Percentiles rank a stretch among this genome's conserved stretches.
These are phyloP conservation scores for Spodoptera littoralis DNA, from an alignment of 2,888 invertebrate species.

Conservation along the genomic window DNA sequence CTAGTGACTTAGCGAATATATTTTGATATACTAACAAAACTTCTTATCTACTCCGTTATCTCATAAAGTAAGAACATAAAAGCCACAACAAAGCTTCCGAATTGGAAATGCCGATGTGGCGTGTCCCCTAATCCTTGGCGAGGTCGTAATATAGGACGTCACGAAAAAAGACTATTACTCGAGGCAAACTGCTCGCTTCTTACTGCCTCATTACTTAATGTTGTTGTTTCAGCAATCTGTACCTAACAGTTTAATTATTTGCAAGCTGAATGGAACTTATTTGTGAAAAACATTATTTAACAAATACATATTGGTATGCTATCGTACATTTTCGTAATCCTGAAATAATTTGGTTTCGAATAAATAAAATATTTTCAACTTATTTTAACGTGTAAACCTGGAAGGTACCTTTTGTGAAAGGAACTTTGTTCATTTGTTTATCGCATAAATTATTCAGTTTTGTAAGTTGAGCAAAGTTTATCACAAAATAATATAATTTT, in stretches of 20 bases:
- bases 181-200: constrained; percentile 58
- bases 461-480: constrained; percentile 22
- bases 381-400: no score
- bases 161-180: constrained; percentile 76
- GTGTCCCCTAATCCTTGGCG: constrained; percentile 67
- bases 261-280: constrained; percentile 14
- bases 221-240: constrained; percentile 58
- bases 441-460: constrained; percentile 6
- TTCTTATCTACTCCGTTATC: constrained; percentile 7
- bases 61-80: constrained; percentile 35
- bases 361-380: no score
- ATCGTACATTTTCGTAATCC: no score
- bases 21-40: neutral
- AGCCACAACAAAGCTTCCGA: constrained; percentile 59
- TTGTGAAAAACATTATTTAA: no score
- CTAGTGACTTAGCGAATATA: constrained; percentile 5
- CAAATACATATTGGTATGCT: no score
- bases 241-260: constrained; percentile 27
- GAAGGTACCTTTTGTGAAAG: neutral
- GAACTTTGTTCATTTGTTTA: constrained; percentile 3
- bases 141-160: constrained; percentile 70
- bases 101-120: constrained; percentile 67
- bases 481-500: constrained; percentile 23
- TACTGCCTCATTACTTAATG: constrained; percentile 74
- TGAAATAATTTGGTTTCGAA: no score